Percentiles rank a stretch among this genome's conserved stretches.
These are phyloP conservation scores for Phylloscopus collybita DNA, from an alignment of 2,797 vertebrate genomes.

Conservation along the genomic window DNA sequence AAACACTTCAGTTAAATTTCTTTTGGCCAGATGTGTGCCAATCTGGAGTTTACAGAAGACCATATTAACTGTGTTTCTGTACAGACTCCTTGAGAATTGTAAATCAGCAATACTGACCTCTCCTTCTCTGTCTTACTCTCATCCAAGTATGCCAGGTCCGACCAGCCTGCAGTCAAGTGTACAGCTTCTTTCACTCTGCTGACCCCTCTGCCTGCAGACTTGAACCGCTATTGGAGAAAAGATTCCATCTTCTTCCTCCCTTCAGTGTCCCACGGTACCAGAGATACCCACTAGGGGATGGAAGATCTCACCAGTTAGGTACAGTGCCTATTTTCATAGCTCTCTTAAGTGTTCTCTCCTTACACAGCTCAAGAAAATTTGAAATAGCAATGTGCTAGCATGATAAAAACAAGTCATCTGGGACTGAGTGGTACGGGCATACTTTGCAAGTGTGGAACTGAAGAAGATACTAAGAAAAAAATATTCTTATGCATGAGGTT, in stretches of 20 bases:
- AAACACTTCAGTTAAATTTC: background rate
- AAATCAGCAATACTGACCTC: background rate
- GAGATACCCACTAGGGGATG: constrained; percentile 92
- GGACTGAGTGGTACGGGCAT: background rate
- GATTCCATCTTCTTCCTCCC: constrained; percentile 92
- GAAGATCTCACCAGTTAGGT: constrained; percentile 91
- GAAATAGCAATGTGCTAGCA: background rate
- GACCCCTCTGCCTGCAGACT: constrained; percentile 96
- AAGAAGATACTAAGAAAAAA: background rate
- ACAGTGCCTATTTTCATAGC: background rate
- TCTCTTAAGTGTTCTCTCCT: background rate
- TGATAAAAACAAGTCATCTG: background rate
- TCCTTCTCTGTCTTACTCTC: background rate
- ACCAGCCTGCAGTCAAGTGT: constrained; percentile 94
- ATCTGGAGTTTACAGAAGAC: background rate
- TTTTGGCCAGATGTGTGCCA: background rate
- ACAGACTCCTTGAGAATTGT: background rate
- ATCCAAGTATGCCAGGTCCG: constrained; percentile 87
- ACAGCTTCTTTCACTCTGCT: constrained; percentile 97
- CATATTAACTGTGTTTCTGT: background rate
- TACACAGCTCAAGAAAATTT: background rate
- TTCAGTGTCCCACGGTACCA: constrained; percentile 94
- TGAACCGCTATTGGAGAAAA: constrained; percentile 90
- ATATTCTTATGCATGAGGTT: background rate
- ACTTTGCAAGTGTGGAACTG: background rate